Base-by-base conservation (phyloP, 2,888 invertebrate genomes). In the Diaperis boleti region DNA sequence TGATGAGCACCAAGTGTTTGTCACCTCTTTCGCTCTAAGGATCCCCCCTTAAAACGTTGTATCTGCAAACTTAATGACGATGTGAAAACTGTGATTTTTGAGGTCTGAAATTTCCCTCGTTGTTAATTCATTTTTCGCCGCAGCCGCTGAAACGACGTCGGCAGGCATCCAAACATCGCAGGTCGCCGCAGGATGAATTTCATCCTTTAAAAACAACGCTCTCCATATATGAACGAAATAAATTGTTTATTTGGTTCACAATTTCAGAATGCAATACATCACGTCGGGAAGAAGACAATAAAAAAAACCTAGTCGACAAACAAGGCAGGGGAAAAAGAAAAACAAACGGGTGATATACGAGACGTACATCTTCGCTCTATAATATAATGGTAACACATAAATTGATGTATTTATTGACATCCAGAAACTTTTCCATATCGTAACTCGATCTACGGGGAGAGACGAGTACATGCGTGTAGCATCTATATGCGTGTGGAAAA, bases 401-500 rank as follows among this genome's bases (percentile, higher is more conserved):
- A 67, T 67, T 65, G 67, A 67, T 67, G 63, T 65, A 67, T 67
- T 67, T 67, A 67, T 65, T 65, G 67, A 67, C 59, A 62, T 62
- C 42, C 31, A 49, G 56, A 65, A 65, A 57, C 33, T 67, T 67
- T 67, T 61, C 65, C 61, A 65, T 67, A 67, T 67, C 59, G 65
- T 64, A 65, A 57, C 52, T 55, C 65, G 57, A 64, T 67, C 65
- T 63, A 61, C 26, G 33, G 49, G 59, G 49, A 45, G 47, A 61
- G 55, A 18, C 65, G 64, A 69, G 72, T 71, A 74, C 74, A 74
- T 74, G 74, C 74, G 74, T 74, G 72, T 67, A 70, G 72, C 70
- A 73, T 72, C 70, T 69, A 67, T 69, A 71, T 71, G 73, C 71
- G 72, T 74, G 71, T 74, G 72, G 69, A 68, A 72, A 72, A 72